phyloP scores from a whole-genome alignment of 2,888 invertebrate genomes.

The Scaptomyza tumidula region DNA sequence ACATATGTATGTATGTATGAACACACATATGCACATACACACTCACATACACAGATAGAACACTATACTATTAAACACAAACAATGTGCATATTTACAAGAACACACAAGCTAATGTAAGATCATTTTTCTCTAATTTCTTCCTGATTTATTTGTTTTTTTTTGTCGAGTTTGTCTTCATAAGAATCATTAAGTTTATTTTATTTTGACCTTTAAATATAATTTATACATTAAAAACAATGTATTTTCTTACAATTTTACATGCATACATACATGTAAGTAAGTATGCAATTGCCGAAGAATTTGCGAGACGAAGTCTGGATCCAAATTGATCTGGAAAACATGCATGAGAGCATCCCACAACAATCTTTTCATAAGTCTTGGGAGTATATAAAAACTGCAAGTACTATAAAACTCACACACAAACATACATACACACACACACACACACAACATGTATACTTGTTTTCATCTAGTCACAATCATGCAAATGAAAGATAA shows the following conservation, averaged over 20 bases:
- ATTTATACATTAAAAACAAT: not conserved
- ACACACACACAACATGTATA: not conserved
- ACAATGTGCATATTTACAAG: constrained; percentile 15
- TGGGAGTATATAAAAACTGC: not conserved
- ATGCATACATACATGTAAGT: constrained; percentile 24
- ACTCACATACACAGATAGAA: constrained; percentile 14
- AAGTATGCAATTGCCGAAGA: constrained; percentile 38
- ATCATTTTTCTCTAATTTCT: constrained; percentile 17
- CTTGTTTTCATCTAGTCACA: not conserved
- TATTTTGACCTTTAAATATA: not conserved
- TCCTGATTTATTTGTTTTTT: not conserved
- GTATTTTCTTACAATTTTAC: constrained; percentile 15
- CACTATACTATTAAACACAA: constrained; percentile 3
- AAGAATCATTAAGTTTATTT: not conserved
- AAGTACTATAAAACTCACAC: constrained; percentile 10
- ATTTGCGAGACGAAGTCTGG: constrained; percentile 1
- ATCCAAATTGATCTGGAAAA: constrained; percentile 14
- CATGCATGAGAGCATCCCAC: constrained; percentile 25
- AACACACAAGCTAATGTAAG: constrained; percentile 16
- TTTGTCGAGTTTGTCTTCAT: not conserved
- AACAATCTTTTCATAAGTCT: constrained; percentile 5
- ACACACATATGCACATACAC: constrained; percentile 10
- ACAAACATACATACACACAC: not conserved
- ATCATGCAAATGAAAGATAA: not conserved
- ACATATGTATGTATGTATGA: constrained; percentile 10